phyloP scores from a whole-genome alignment of 2,113 vertebrate genomes.

The Tachycineta bicolor region DNA sequence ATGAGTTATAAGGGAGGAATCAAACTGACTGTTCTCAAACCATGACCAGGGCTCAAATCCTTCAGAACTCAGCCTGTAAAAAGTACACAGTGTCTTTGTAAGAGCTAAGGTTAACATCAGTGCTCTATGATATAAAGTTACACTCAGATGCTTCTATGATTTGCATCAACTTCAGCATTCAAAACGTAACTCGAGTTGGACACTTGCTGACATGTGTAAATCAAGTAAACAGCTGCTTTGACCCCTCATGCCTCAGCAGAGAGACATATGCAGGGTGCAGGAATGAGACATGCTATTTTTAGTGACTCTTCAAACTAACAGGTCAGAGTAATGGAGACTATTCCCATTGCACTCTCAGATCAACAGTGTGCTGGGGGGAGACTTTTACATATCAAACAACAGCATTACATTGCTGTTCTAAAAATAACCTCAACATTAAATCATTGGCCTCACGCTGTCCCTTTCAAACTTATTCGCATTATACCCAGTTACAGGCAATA shows the following conservation, averaged over 20 bases:
- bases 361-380: neutral
- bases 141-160: neutral
- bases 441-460: neutral
- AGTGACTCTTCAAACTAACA: constrained; percentile 8
- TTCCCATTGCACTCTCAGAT: neutral
- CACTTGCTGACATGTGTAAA: neutral
- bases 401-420: neutral
- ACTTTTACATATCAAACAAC: neutral
- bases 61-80: neutral
- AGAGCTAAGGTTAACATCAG: neutral
- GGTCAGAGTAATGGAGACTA: constrained; percentile 15
- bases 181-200: neutral
- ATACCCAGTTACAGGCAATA: neutral
- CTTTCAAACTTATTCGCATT: neutral
- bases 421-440: constrained; percentile 25
- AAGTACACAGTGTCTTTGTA: neutral
- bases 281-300: constrained; percentile 5
- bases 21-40: neutral
- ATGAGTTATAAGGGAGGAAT: neutral
- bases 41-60: neutral
- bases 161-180: neutral
- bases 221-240: constrained; percentile 51
- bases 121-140: neutral
- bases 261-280: neutral
- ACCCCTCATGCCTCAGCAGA: neutral